A percentile compares a stretch with the other conserved stretches of the same genome.
Conservation (phyloP, 1,140 invertebrate genomes). For the Temnothorax nylanderi region DNA sequence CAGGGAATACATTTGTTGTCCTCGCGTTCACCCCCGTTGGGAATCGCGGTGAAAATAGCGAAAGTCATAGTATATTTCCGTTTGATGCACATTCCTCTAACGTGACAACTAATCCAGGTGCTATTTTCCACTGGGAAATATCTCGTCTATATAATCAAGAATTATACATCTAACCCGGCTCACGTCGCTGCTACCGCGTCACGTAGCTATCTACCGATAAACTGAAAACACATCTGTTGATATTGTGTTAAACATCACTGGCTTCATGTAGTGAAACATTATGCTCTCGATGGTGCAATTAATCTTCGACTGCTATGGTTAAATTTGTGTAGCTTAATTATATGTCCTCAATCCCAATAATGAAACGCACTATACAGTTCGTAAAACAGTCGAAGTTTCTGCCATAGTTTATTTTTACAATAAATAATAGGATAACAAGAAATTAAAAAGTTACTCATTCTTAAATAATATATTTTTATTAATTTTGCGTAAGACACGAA, state of each 20-base stretch:
- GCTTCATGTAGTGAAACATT: not conserved
- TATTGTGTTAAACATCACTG: slow-evolving; percentile 22
- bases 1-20: slow-evolving; percentile 18
- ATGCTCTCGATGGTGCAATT: slow-evolving; percentile 27
- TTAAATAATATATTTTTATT: not conserved
- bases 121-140: slow-evolving; percentile 26
- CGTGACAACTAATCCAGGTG: slow-evolving; percentile 42
- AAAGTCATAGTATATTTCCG: slow-evolving; percentile 32
- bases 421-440: not conserved
- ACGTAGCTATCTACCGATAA: slow-evolving; percentile 21
- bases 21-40: not conserved
- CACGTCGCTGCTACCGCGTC: not conserved
- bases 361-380: not conserved
- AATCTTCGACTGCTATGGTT: not conserved
- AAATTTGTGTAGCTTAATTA: not conserved
- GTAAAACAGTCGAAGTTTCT: not conserved
- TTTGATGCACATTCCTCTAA: slow-evolving; percentile 9
- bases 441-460: not conserved
- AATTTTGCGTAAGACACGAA: not conserved
- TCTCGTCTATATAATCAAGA: slow-evolving; percentile 50
- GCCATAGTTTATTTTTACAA: not conserved
- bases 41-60: slow-evolving; percentile 15
- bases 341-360: not conserved
- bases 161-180: slow-evolving; percentile 18
- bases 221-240: slow-evolving; percentile 13